phyloP scores from a whole-genome alignment of 1,140 invertebrate genomes.

The Probaryconus sp. region DNA sequence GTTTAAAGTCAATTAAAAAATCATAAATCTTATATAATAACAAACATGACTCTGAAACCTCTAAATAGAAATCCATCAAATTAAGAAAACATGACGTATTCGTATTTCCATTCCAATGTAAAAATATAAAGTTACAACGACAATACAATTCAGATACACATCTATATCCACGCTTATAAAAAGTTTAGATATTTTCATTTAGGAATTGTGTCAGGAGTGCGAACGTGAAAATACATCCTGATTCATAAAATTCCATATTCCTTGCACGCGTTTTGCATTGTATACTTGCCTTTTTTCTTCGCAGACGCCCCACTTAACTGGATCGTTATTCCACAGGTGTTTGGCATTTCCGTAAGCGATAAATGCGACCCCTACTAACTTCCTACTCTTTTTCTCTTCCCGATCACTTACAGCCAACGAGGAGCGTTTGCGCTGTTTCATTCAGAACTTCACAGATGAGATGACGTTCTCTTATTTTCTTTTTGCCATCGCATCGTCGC shows the following conservation, averaged over 20 bases:
- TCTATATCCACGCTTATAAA: background rate
- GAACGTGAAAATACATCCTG: conserved; percentile 38
- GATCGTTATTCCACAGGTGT: conserved; percentile 78
- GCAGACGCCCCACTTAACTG: conserved; percentile 75
- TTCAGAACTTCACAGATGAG: conserved; percentile 60
- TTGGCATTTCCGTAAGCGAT: conserved; percentile 78
- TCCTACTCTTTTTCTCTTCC: conserved; percentile 69
- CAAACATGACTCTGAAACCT: too few species aligned
- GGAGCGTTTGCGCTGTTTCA: conserved; percentile 62
- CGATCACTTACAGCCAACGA: conserved; percentile 72
- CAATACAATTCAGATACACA: too few species aligned
- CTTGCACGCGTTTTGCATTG: conserved; percentile 61
- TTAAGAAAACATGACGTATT: too few species aligned
- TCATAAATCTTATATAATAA: too few species aligned
- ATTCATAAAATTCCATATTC: conserved; percentile 61
- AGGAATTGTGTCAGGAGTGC: conserved; percentile 50
- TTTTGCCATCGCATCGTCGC: conserved; percentile 44
- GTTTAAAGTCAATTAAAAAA: too few species aligned
- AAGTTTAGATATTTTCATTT: conserved; percentile 10
- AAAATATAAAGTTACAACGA: too few species aligned
- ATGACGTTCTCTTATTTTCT: conserved; percentile 54
- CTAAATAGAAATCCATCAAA: too few species aligned
- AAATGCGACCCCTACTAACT: conserved; percentile 74
- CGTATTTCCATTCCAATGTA: background rate
- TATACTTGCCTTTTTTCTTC: conserved; percentile 73